A percentile compares a stretch with the other conserved stretches of the same genome.
Evolutionary conservation across 2,888 invertebrate species (phyloP).

Genomic region (Agrotis segetum): DNA sequence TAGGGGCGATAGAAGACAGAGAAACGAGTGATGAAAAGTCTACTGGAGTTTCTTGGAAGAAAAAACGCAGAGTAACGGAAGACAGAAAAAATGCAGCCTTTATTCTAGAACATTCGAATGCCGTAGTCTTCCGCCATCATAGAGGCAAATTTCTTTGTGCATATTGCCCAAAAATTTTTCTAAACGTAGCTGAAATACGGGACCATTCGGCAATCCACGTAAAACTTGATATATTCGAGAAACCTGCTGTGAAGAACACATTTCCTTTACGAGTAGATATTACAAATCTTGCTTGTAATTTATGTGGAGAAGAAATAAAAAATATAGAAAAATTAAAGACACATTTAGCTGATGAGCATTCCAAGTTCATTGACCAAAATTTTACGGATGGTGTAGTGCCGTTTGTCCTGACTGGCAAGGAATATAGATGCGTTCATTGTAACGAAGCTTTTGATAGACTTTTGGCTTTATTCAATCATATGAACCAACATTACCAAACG

Average conservation of each 20-base stretch:
- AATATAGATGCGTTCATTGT: slow-evolving; percentile 77
- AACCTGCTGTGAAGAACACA: slow-evolving; percentile 70
- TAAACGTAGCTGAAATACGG: slow-evolving; percentile 72
- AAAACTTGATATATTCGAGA: slow-evolving; percentile 74
- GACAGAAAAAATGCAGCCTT: slow-evolving; percentile 79
- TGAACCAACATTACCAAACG: slow-evolving; percentile 85
- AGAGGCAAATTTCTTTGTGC: slow-evolving; percentile 82
- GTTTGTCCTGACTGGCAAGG: slow-evolving; percentile 74
- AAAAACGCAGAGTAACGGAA: slow-evolving; percentile 70
- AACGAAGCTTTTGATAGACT: slow-evolving; percentile 70
- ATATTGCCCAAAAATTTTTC: slow-evolving; percentile 73
- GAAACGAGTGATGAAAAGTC: slow-evolving; percentile 37
- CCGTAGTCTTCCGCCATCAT: slow-evolving; percentile 79
- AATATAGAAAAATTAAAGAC: slow-evolving; percentile 71
- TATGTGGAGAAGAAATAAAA: slow-evolving; percentile 68
- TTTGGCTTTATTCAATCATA: slow-evolving; percentile 78
- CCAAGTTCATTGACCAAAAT: slow-evolving; percentile 64
- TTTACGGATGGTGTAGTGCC: slow-evolving; percentile 79
- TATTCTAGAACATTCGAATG: slow-evolving; percentile 80
- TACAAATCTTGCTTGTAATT: slow-evolving; percentile 73
- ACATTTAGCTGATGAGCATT: slow-evolving; percentile 74
- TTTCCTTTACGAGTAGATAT: slow-evolving; percentile 82
- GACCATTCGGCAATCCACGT: slow-evolving; percentile 71
- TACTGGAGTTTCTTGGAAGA: slow-evolving; percentile 72
- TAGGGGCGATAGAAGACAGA: slow-evolving; percentile 72